phyloP scores from a whole-genome alignment of 2,888 invertebrate species.

The Tenthredo notha region DNA sequence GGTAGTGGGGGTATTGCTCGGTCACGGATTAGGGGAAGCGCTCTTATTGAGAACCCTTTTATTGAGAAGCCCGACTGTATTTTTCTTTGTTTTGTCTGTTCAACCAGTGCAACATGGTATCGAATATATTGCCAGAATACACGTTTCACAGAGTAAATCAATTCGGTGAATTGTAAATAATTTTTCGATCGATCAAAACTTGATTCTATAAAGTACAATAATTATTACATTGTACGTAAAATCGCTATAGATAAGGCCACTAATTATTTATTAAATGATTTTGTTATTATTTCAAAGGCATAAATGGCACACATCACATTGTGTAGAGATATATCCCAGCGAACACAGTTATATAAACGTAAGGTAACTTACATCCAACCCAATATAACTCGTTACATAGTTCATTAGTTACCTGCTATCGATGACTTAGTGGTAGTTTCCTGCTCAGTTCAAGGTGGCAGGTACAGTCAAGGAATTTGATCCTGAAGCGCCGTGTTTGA shows the following conservation, averaged over 20 bases:
- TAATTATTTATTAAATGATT: constrained; percentile 28
- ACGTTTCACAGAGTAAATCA: not conserved
- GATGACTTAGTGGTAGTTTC: too few species aligned
- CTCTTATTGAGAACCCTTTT: too few species aligned
- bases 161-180: constrained; percentile 10
- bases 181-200: not conserved
- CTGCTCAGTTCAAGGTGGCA: too few species aligned
- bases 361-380: too few species aligned
- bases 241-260: constrained; percentile 44
- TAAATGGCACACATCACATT: constrained; percentile 46
- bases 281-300: constrained; percentile 40
- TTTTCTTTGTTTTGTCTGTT: not conserved
- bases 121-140: constrained; percentile 1
- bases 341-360: too few species aligned
- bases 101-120: not conserved
- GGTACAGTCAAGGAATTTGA: too few species aligned
- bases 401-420: too few species aligned
- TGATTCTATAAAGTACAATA: constrained; percentile 33
- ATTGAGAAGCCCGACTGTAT: too few species aligned
- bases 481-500: too few species aligned
- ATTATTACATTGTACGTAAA: constrained; percentile 13
- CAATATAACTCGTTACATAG: too few species aligned
- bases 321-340: constrained; percentile 20
- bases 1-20: too few species aligned
- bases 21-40: too few species aligned